Base-by-base conservation (phyloP, 1,140 invertebrate genomes). In the Drosophila punjabiensis region DNA sequence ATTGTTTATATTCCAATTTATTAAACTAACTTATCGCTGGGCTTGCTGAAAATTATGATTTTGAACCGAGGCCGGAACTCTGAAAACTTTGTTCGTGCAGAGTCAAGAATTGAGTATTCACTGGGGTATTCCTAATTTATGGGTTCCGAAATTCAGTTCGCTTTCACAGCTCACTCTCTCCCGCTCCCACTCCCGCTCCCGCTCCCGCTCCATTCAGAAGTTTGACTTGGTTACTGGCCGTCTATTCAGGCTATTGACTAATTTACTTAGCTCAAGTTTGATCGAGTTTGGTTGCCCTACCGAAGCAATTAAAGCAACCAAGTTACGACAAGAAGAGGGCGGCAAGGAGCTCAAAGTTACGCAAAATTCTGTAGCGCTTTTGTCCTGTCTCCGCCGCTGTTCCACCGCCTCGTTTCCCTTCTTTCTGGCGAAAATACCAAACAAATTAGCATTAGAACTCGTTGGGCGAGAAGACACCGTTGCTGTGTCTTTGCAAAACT, bases 371-470 rank as follows among this genome's bases (percentile, higher is more conserved):
- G 39, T 45, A 56, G 10, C 50, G 39, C 68, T 32, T 56, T 55
- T 65, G 65, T 45, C 24, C 37, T 33, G 43, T 18, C 35, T 43
- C 9, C 14, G 14, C 20, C 41, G 9, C 39, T 4, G 41, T 43
- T 2, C 35, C 37, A 9, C 24, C 6, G 10, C 2, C 1, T 14
- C 20, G 24, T n/a, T 11, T 11, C 60, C 24, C 30, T n/a, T 18
- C 14, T 28, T 37, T n/a, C 50, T 48, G 68, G 67, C 62, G 59
- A 75, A 69, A 73, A 58, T 71, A 59, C 43, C 55, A 59, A 79
- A 82, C 66, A 82, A 86, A 87, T 86, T 86, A 76, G 75, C 69
- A 85, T 86, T 87, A 67, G 62, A 53, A 39, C 50, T 63, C 48
- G 71, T 70, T 55, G 66, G 63, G 45, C 41, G 66, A 35, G 61